phyloP scores from a whole-genome alignment of 2,888 invertebrate species.

The Polietes domitor region DNA sequence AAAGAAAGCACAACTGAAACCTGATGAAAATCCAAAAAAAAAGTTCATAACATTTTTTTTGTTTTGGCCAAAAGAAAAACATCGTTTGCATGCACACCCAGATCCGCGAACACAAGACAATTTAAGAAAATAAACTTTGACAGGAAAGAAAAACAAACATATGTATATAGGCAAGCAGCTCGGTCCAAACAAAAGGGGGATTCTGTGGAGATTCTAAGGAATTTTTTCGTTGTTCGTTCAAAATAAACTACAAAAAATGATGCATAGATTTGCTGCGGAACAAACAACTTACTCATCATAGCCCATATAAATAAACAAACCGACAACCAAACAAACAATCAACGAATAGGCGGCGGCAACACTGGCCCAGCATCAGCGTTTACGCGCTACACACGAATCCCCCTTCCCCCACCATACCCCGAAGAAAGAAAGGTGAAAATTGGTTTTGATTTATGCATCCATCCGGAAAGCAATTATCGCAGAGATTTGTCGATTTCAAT shows the following conservation, averaged over 20 bases:
- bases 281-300: background rate
- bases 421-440: background rate
- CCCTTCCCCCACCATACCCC: background rate
- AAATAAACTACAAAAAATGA: conserved; percentile 26
- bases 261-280: conserved; percentile 1
- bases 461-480: conserved; percentile 34
- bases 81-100: background rate
- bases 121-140: conserved; percentile 34
- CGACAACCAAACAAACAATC: too few species aligned
- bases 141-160: conserved; percentile 45
- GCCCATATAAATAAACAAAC: background rate
- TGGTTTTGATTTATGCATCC: conserved; percentile 12
- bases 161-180: too few species aligned
- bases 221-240: too few species aligned
- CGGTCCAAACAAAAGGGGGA: background rate
- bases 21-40: background rate
- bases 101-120: conserved; percentile 11
- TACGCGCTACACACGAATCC: background rate
- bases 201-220: background rate
- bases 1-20: too few species aligned
- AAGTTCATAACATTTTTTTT: background rate
- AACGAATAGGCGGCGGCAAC: too few species aligned
- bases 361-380: background rate
- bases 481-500: conserved; percentile 23
- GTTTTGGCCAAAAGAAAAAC: conserved; percentile 5